phyloP scores from a whole-genome alignment of 23 tunicate species.

The Halocynthia aurantium region DNA sequence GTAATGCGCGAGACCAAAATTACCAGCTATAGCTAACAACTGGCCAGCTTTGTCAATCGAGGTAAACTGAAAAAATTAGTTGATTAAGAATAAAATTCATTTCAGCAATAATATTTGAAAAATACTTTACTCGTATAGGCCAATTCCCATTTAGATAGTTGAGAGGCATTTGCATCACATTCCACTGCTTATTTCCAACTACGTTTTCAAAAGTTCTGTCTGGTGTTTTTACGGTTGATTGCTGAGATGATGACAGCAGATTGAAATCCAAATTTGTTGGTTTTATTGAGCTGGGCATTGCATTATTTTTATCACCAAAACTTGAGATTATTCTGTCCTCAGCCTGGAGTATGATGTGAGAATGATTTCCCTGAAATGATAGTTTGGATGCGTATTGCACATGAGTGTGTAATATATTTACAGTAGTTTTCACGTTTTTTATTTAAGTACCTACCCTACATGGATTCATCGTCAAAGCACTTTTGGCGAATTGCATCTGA shows the following conservation, averaged over 20 bases:
- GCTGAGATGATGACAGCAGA: not conserved
- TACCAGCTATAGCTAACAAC: conserved; percentile 82
- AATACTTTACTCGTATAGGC: conserved; percentile 83
- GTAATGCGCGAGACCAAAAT: conserved; percentile 93
- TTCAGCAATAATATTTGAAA: not conserved
- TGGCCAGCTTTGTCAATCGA: conserved; percentile 82
- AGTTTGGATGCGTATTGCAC: too few species aligned
- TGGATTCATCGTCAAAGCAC: conserved; percentile 88
- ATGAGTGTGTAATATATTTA: too few species aligned
- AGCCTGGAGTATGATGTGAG: conserved; percentile 73
- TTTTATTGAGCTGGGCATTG: not conserved
- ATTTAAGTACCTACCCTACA: conserved; percentile 59
- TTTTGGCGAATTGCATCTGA: conserved; percentile 80
- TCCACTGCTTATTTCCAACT: conserved; percentile 96
- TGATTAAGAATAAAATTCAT: not conserved
- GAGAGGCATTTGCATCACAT: conserved; percentile 70
- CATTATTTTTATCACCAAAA: conserved; percentile 48
- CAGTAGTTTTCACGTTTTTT: not conserved
- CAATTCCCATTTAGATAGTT: conserved; percentile 89
- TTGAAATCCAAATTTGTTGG: not conserved
- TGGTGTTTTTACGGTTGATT: not conserved
- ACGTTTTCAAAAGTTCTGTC: conserved; percentile 27
- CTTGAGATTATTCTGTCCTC: conserved; percentile 80
- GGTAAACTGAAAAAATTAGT: conserved; percentile 42
- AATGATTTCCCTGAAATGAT: conserved; percentile 68